phyloP scores from a whole-genome alignment of 2,797 vertebrate genomes.

The Lepidocolaptes lacrymiger region DNA sequence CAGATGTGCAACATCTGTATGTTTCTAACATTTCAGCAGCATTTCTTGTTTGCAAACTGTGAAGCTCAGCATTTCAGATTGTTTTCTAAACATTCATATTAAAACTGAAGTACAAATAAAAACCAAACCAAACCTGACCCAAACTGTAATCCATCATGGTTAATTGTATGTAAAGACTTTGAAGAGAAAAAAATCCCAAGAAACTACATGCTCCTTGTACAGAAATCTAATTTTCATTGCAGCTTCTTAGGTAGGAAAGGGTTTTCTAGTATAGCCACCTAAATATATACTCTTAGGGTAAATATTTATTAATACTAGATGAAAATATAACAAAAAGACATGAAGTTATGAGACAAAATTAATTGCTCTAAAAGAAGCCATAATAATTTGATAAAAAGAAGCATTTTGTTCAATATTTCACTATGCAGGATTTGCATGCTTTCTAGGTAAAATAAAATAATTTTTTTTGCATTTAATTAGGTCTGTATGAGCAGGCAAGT shows the following conservation, averaged over 20 bases:
- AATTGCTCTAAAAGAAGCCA: neutral
- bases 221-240: neutral
- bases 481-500: neutral
- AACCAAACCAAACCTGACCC: rapidly evolving
- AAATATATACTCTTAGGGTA: neutral
- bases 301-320: neutral
- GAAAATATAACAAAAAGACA: neutral
- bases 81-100: neutral
- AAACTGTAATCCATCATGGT: neutral
- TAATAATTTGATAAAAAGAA: neutral
- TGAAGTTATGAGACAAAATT: neutral
- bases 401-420: neutral
- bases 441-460: neutral
- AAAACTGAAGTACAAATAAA: neutral
- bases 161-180: neutral
- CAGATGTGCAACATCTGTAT: neutral
- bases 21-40: neutral
- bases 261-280: neutral
- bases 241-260: neutral
- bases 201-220: neutral
- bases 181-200: neutral
- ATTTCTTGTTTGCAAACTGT: neutral
- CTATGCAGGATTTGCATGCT: neutral
- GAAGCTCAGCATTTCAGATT: neutral
- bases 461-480: neutral